A percentile compares a stretch with the other conserved stretches of the same genome.
Evolutionary conservation across 2,888 invertebrate genomes (phyloP).

Genomic region (Yponomeuta sedellus): DNA sequence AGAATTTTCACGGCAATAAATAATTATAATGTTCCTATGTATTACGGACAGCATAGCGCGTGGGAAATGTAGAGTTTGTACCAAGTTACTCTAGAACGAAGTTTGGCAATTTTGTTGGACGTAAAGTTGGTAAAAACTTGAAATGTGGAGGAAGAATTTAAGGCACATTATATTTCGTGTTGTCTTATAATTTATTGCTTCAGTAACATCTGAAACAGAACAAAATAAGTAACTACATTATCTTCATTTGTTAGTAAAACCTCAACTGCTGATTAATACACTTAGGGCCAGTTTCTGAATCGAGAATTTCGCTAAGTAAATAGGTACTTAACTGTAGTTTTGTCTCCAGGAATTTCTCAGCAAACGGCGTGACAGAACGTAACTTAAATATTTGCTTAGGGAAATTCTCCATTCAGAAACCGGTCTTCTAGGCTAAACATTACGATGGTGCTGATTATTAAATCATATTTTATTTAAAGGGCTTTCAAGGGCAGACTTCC

Average conservation of each 20-base stretch:
- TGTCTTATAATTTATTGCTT: conserved; percentile 21
- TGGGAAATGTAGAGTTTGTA: background rate
- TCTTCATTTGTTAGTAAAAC: too few species aligned
- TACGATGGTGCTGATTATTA: conserved; percentile 2
- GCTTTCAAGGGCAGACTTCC: background rate
- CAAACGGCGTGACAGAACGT: too few species aligned
- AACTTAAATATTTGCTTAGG: too few species aligned
- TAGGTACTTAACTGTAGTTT: too few species aligned
- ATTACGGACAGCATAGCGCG: background rate
- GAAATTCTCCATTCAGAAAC: too few species aligned
- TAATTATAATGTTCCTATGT: background rate
- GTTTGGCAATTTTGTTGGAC: background rate
- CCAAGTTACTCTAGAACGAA: conserved; percentile 2
- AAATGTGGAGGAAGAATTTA: conserved; percentile 39
- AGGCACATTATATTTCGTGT: conserved; percentile 48
- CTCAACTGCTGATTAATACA: too few species aligned
- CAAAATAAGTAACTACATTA: too few species aligned
- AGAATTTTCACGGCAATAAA: background rate
- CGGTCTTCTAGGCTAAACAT: too few species aligned
- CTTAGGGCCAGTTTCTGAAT: background rate
- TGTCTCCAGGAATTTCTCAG: too few species aligned
- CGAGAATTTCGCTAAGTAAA: too few species aligned
- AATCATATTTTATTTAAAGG: background rate
- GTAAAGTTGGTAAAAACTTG: background rate
- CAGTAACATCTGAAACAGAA: conserved; percentile 46